Evolutionary conservation across 2,888 invertebrate genomes (phyloP), one percentile per base, ranked within the genome.

Genomic region (Netelia inedita): DNA sequence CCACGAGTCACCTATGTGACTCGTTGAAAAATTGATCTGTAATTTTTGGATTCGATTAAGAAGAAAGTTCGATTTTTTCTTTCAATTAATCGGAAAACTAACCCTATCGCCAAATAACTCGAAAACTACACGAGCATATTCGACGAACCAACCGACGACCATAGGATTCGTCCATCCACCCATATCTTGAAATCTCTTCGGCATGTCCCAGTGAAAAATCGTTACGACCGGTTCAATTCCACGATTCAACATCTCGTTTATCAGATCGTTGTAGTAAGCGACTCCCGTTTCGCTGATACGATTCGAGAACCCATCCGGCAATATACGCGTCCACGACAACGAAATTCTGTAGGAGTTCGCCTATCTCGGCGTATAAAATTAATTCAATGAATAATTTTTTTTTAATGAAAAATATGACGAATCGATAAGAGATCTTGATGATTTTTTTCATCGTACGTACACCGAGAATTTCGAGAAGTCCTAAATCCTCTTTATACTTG

Each of bases 181-280:
- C 74, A 96, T 91, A 66, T 96, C 95, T 91, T 96, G 96, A 46
- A 96, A 89, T 57, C 94, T 94, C 88, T 96, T 95, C 8, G 96
- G 96, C 66, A 96, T 91, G 83, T 88, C 86, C 91, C 92, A 95
- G 82, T 95, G 95, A 88, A 94, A 95, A 46, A 95, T 90, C 0
- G 95, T 95, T 89, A 96, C 93, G 91, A 95, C 93, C 0, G 97
- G 96, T 69, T 94, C 91, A 79, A 97, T 96, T 14, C 94, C 94
- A 74, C 94, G 94, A 0, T 93, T 94, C 8, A 96, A 86, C 8
- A 98, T 94, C 89, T 96, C 96, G 89, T 97, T 94, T 74, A 98
- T 96, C 63, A 98, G 93, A 87, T 96, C 95, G 89, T 96, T 96
- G 92, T 98, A 98, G 93, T 97, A 97, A 80, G 95, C 94, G 11